phyloP scores from a whole-genome alignment of 2,888 invertebrate genomes.

The Conistra vaccinii region DNA sequence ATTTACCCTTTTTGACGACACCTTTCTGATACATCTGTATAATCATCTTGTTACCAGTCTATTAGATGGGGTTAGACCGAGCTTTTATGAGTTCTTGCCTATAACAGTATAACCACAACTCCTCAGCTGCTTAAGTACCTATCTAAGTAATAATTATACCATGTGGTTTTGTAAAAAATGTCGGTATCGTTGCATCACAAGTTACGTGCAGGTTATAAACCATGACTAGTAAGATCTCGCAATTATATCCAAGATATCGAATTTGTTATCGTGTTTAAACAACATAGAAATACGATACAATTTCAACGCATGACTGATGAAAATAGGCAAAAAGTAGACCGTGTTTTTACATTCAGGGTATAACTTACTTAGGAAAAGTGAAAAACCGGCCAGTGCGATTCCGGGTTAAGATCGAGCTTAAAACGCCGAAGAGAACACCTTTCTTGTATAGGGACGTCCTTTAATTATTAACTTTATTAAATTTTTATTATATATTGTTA shows the following conservation, averaged over 20 bases:
- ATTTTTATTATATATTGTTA: too few relatives aligned
- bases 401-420: too few relatives aligned
- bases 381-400: background rate
- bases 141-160: background rate
- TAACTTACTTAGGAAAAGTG: too few relatives aligned
- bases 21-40: background rate
- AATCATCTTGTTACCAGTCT: background rate
- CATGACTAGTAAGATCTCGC: constrained; percentile 18
- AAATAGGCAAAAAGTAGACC: background rate
- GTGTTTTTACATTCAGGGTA: background rate
- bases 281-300: background rate
- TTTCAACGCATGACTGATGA: background rate
- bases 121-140: background rate
- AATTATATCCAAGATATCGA: constrained; percentile 1
- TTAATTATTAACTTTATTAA: too few relatives aligned
- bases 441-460: too few relatives aligned
- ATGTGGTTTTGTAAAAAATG: constrained; percentile 19
- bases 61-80: background rate
- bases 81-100: constrained; percentile 9
- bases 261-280: constrained; percentile 1
- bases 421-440: too few relatives aligned
- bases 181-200: constrained; percentile 9
- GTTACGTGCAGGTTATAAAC: constrained; percentile 28
- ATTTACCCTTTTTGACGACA: too few relatives aligned
- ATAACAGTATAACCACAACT: constrained; percentile 6